Conservation (phyloP, 1,140 invertebrate genomes). For the Sminthurides bifidus region DNA sequence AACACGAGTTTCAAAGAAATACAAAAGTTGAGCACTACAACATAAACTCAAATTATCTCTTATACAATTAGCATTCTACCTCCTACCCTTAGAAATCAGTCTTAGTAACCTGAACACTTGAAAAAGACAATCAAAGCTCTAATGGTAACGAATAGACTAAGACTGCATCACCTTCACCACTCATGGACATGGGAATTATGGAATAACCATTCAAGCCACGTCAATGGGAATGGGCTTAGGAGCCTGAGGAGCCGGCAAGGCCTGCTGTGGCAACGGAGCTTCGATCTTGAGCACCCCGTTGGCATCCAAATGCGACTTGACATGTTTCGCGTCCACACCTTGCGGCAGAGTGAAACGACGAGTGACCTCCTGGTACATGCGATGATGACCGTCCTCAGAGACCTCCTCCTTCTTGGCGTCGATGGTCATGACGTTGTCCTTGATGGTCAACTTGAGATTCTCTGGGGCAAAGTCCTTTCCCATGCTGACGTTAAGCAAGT, state of each 20-base stretch:
- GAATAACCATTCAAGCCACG: too few relatives aligned
- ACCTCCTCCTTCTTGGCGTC: constrained; percentile 32
- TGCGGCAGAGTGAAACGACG: constrained; percentile 38
- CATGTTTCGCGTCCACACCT: constrained; percentile 34
- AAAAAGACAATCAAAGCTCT: too few relatives aligned
- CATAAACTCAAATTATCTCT: too few relatives aligned
- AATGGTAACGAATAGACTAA: too few relatives aligned
- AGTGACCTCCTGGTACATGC: constrained; percentile 36
- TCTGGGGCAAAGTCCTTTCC: constrained; percentile 32
- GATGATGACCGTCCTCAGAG: constrained; percentile 32
- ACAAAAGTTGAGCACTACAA: too few relatives aligned
- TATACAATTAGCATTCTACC: too few relatives aligned
- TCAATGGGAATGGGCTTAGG: constrained; percentile 34
- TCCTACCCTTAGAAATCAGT: too few relatives aligned
- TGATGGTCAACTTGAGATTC: constrained; percentile 34
- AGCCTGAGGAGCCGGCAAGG: constrained; percentile 21
- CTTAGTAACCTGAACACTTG: too few relatives aligned
- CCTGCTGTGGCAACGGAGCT: constrained; percentile 33
- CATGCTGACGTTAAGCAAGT: constrained; percentile 8
- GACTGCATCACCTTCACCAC: too few relatives aligned
- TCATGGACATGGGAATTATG: too few relatives aligned
- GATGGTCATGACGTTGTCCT: constrained; percentile 32
- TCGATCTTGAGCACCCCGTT: constrained; percentile 37
- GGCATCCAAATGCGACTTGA: constrained; percentile 35
- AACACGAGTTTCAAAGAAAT: too few relatives aligned